Conservation (phyloP, 2,113 vertebrate species). For the Blennius ocellaris region DNA sequence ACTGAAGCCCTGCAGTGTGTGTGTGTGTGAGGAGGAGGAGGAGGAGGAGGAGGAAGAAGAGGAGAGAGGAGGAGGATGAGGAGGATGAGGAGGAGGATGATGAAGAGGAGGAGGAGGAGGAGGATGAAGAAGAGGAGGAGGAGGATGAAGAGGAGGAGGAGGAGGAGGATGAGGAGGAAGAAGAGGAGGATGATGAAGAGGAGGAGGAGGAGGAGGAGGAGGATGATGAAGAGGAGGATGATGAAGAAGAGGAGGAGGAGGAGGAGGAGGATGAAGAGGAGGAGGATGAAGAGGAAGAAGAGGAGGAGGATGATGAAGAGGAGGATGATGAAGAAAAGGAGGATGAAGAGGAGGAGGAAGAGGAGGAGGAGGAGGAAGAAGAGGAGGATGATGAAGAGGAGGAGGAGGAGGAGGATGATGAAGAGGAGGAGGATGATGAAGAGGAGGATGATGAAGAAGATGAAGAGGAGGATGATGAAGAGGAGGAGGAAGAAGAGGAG, state of each 20-base stretch:
- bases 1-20: too few relatives aligned
- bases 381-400: neutral
- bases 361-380: neutral
- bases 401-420: neutral
- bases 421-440: too few relatives aligned
- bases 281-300: too few relatives aligned
- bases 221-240: too few relatives aligned
- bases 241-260: neutral
- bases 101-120: neutral
- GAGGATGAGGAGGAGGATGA: neutral
- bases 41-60: neutral
- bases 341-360: neutral
- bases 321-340: too few relatives aligned
- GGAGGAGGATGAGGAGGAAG: neutral
- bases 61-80: neutral
- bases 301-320: neutral
- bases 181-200: too few relatives aligned
- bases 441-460: neutral
- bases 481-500: neutral
- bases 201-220: neutral
- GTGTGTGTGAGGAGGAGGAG: neutral
- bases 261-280: neutral
- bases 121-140: too few relatives aligned
- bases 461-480: neutral
- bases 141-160: neutral